phyloP scores from a whole-genome alignment of 2,797 vertebrate species.

The Leptodactylus fallax region DNA sequence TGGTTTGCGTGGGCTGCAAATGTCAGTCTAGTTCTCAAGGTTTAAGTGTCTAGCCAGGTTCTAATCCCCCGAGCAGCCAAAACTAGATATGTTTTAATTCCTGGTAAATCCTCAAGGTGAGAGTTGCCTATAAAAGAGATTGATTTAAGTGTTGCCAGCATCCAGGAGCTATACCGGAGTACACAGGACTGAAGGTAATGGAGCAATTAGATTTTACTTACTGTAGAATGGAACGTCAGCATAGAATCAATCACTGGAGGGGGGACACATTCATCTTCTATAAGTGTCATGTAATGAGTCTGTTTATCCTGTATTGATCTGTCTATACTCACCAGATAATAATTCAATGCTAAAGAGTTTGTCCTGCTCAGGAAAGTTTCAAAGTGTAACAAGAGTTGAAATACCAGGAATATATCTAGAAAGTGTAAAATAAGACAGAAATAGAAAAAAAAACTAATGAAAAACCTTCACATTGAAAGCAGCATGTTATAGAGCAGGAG shows the following conservation, averaged over 20 bases:
- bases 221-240: not conserved
- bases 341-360: conserved; percentile 9
- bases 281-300: conserved; percentile 14
- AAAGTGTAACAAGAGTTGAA: not conserved
- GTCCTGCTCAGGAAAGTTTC: not conserved
- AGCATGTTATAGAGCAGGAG: too few species aligned
- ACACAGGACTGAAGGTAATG: conserved; percentile 44
- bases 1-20: conserved; percentile 31
- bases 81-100: conserved; percentile 69
- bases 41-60: conserved; percentile 74
- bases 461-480: too few species aligned
- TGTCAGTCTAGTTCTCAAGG: conserved; percentile 67
- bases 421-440: not conserved
- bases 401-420: not conserved
- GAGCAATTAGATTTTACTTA: not conserved
- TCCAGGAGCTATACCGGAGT: not conserved
- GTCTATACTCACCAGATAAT: not conserved
- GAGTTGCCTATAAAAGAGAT: conserved; percentile 78
- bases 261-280: conserved; percentile 2
- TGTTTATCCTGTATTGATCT: conserved; percentile 11
- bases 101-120: conserved; percentile 75
- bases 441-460: not conserved
- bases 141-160: conserved; percentile 2
- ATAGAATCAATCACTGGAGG: not conserved
- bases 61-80: conserved; percentile 69